Base-by-base conservation (phyloP, 2,113 vertebrate genomes). In the Elachura formosa region DNA sequence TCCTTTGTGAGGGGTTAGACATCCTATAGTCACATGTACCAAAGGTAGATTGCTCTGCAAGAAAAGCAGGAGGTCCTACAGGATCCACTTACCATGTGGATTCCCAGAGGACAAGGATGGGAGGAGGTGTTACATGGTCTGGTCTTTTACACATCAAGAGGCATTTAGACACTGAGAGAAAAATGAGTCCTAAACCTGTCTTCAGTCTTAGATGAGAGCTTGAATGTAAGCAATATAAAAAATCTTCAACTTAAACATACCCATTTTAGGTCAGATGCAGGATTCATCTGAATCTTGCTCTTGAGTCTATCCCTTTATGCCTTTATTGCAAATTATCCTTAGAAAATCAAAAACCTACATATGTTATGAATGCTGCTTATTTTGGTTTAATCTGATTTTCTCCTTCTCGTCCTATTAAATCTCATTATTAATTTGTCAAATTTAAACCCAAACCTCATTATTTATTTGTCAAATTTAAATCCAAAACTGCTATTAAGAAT, bases 341-440 rank as follows among this genome's bases (percentile, higher is more conserved):
- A 77, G 24, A 36, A 88, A 71, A 59, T 4, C 63, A 74, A 90
- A 84, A 93, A 28, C 22, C 63, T 74, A 87, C 17, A 7, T 46
- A 48, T 12, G 8, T 26, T 55, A 67, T 45, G 36, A 83, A 93
- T 80, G 59, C 14, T 62, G 31, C 64, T 80, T 80, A 74, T 59
- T 95, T 94, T 84, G 31, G 11, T 55, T 84, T 93, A 92, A 86
- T 88, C 72, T 92, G 72, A 84, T 95, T 95, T 96, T 74, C 55
- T 87, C n/a, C 41, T 87, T 79, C 67, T 86, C 0, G 2, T 54
- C 31, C 48, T 51, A 63, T 41, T 76, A 92, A 83, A 85, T 87
- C 36, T 41, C 2, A 2, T 67, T 36, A 84, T 81, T 67, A 89
- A 89, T 94, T 59, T 72, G 43, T 79, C 2, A 4, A 58, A 72